phyloP scores from a whole-genome alignment of 2,113 vertebrate species.

The Alosa alosa region DNA sequence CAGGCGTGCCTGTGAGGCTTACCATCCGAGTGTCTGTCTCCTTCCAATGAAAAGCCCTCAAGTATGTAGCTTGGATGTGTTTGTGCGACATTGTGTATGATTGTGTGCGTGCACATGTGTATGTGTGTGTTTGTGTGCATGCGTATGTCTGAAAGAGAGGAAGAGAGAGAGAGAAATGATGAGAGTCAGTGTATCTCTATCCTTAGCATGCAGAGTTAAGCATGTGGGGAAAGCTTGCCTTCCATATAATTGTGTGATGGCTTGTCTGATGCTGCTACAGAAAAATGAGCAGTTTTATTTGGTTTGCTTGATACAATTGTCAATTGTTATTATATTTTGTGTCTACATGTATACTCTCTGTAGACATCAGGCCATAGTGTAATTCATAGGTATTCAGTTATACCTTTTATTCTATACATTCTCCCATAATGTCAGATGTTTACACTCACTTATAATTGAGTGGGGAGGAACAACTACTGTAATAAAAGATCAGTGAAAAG shows the following conservation, averaged over 20 bases:
- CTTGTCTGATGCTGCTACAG: neutral
- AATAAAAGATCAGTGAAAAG: neutral
- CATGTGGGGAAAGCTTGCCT: neutral
- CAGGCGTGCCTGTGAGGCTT: constrained; percentile 42
- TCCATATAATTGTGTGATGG: neutral
- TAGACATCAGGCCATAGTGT: neutral
- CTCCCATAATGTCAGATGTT: neutral
- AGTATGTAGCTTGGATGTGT: constrained; percentile 15
- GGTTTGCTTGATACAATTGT: neutral
- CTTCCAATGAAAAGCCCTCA: constrained; percentile 7
- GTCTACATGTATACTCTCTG: neutral
- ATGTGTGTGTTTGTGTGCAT: constrained; percentile 18
- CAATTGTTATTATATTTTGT: neutral
- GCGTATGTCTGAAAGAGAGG: neutral
- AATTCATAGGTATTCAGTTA: neutral
- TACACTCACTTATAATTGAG: neutral
- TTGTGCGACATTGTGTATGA: neutral
- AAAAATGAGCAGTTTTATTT: neutral
- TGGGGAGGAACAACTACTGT: neutral
- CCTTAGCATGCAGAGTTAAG: neutral
- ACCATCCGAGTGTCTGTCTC: constrained; percentile 18
- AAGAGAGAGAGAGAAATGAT: neutral
- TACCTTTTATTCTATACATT: neutral
- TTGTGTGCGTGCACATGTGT: constrained; percentile 26
- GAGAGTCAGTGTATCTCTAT: neutral